phyloP scores from a whole-genome alignment of 2,113 vertebrate species.

The Peromyscus californicus region DNA sequence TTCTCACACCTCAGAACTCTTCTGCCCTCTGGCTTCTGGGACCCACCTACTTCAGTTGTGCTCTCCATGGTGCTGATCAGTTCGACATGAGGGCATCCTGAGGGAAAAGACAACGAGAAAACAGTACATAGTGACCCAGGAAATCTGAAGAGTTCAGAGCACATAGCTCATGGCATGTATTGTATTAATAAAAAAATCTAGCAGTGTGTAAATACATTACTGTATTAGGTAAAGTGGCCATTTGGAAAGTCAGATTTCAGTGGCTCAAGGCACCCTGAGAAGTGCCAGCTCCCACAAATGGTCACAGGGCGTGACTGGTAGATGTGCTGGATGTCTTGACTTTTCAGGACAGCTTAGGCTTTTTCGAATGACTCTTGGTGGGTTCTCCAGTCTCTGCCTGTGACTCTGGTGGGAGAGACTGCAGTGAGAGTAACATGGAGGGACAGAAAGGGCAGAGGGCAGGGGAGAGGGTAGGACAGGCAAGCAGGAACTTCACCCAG shows the following conservation, averaged over 20 bases:
- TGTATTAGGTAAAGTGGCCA: neutral
- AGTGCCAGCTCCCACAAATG: neutral
- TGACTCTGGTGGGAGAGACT: neutral
- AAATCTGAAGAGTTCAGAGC: neutral
- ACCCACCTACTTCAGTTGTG: neutral
- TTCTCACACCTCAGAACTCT: fast-evolving
- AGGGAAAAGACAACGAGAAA: neutral
- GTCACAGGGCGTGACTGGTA: neutral
- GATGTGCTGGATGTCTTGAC: too few relatives aligned
- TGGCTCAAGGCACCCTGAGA: neutral
- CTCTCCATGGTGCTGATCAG: neutral
- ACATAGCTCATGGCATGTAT: fast-evolving
- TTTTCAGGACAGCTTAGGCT: neutral
- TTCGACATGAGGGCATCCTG: neutral
- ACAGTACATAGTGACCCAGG: neutral
- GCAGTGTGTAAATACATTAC: neutral
- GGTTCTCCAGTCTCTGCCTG: neutral
- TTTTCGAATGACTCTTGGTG: neutral
- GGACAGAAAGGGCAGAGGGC: neutral
- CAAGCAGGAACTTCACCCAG: too few relatives aligned
- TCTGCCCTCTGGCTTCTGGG: fast-evolving
- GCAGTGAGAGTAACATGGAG: neutral
- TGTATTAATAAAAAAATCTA: neutral
- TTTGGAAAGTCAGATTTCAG: neutral
- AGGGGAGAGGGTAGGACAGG: fast-evolving